phyloP scores from a whole-genome alignment of 2,797 vertebrate genomes.

The Bradypus variegatus region DNA sequence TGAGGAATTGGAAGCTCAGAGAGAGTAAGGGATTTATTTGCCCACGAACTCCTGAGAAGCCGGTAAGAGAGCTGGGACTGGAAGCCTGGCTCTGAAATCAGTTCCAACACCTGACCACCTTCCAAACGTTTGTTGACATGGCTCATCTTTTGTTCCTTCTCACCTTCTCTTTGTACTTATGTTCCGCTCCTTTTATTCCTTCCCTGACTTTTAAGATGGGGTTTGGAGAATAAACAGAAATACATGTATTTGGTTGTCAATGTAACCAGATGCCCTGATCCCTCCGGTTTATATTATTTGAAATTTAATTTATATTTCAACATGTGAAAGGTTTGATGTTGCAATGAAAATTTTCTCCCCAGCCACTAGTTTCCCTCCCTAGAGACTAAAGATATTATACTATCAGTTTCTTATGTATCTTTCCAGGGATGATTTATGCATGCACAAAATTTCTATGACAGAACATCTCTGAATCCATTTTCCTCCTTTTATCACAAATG shows the following conservation, averaged over 20 bases:
- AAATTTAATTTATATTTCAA: not conserved
- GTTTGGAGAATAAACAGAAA: constrained; percentile 3
- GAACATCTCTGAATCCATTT: not conserved
- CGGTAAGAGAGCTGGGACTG: not conserved
- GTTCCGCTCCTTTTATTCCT: not conserved
- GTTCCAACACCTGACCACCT: not conserved
- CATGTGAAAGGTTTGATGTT: not conserved
- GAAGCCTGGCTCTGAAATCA: not conserved
- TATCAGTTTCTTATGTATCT: not conserved
- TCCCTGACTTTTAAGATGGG: not conserved
- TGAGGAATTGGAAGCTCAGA: not conserved
- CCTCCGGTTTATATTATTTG: not conserved
- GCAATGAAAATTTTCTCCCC: not conserved
- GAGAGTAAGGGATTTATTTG: not conserved
- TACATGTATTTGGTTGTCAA: not conserved
- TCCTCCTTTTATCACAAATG: not conserved
- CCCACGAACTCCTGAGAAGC: not conserved
- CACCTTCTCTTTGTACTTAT: not conserved
- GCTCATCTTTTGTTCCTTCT: not conserved
- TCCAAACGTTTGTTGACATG: not conserved
- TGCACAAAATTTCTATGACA: not conserved
- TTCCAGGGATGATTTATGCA: not conserved
- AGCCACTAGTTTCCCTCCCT: not conserved
- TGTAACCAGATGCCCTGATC: not conserved
- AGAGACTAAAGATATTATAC: not conserved